Conservation (phyloP, 2,113 vertebrate genomes). For the Gadus chalcogrammus region DNA sequence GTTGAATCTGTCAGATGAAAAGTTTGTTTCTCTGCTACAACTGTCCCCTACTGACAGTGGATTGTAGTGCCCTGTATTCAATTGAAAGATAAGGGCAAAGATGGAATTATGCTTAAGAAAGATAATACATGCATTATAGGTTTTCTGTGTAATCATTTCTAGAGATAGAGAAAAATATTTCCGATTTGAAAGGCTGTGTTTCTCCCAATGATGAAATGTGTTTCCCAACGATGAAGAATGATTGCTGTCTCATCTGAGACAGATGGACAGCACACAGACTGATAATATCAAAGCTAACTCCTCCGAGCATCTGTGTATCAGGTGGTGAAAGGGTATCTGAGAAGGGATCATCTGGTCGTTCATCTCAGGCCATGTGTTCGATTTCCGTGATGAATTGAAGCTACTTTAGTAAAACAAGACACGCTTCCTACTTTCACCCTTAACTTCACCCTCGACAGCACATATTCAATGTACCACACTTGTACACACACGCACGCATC, state of each 20-base stretch:
- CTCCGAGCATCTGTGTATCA: background rate
- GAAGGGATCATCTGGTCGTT: conserved; percentile 14
- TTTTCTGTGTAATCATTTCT: background rate
- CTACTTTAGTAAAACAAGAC: too few species aligned
- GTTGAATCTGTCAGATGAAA: background rate
- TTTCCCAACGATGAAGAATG: background rate
- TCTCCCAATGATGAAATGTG: too few species aligned
- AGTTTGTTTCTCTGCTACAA: background rate
- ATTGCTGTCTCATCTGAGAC: background rate
- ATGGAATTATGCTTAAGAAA: too few species aligned
- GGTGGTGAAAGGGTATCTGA: conserved; percentile 18
- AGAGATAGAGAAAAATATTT: conserved; percentile 1
- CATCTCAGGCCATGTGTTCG: too few species aligned
- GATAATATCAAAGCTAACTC: background rate
- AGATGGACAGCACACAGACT: conserved; percentile 17
- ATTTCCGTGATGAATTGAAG: too few species aligned
- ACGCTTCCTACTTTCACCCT: too few species aligned
- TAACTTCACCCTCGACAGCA: too few species aligned
- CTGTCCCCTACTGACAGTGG: background rate
- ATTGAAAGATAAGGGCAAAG: too few species aligned
- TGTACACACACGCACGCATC: too few species aligned
- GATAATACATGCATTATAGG: background rate
- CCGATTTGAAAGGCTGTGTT: background rate
- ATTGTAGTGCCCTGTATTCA: too few species aligned
- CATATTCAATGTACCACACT: too few species aligned